Evolutionary conservation across 2,888 invertebrate genomes (phyloP).

Genomic region (Cryptus armator): DNA sequence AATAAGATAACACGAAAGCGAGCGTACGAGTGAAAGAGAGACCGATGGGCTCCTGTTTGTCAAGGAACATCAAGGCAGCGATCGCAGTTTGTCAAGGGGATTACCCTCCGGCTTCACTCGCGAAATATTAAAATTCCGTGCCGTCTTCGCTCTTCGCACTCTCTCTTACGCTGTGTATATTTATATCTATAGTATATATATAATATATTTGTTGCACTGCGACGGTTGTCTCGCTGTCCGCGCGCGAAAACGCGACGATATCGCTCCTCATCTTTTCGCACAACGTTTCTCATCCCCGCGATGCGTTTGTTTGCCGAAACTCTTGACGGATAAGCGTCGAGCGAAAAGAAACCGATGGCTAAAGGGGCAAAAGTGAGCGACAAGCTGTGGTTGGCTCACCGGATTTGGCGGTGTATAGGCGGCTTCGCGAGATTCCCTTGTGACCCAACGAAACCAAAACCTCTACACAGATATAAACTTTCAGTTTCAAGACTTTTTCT

Average conservation of each 20-base stretch:
- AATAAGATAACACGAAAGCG: constrained; percentile 34
- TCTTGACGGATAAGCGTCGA: constrained; percentile 40
- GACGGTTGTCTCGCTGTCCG: constrained; percentile 34
- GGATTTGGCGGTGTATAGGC: constrained; percentile 6
- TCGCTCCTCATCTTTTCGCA: constrained; percentile 49
- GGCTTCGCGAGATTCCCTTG: constrained; percentile 39
- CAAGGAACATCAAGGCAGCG: constrained; percentile 79
- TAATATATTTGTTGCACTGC: constrained; percentile 12
- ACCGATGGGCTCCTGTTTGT: constrained; percentile 79
- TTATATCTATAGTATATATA: constrained; percentile 49
- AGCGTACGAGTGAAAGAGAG: constrained; percentile 75
- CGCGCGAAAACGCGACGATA: constrained; percentile 41
- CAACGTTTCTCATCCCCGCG: constrained; percentile 28
- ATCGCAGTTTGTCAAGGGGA: constrained; percentile 81
- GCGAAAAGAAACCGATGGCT: constrained; percentile 21
- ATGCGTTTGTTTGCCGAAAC: constrained; percentile 62
- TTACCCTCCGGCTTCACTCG: constrained; percentile 73
- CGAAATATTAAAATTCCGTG: constrained; percentile 80
- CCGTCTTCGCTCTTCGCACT: constrained; percentile 70
- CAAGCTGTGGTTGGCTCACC: constrained; percentile 16
- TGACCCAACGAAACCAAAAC: constrained; percentile 43
- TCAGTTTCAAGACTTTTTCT: constrained; percentile 3
- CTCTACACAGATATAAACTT: constrained; percentile 17
- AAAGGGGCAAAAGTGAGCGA: constrained; percentile 28
- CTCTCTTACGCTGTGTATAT: constrained; percentile 9